These are phyloP conservation scores for Decapterus maruadsi DNA, from an alignment of 2,797 vertebrate species.

Conservation along the genomic window DNA sequence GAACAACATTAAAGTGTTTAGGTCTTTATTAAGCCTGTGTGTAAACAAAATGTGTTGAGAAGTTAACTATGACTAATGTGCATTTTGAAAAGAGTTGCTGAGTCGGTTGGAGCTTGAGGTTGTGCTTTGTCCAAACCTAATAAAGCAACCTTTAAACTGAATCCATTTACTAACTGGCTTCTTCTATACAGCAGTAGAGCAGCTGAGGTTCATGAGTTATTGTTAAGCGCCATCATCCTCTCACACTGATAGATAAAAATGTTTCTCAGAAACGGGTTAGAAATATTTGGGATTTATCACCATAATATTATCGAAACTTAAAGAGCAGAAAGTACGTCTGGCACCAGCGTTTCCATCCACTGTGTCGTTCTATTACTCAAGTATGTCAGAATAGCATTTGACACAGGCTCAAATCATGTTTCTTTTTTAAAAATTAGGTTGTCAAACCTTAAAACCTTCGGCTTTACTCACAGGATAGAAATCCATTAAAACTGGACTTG, in stretches of 20 bases:
- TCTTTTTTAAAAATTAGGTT: slow-evolving; percentile 4
- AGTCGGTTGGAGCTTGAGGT: not conserved
- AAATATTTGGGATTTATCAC: not conserved
- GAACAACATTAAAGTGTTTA: not conserved
- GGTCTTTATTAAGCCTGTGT: not conserved
- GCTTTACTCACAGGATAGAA: slow-evolving; percentile 9
- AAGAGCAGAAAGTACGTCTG: not conserved
- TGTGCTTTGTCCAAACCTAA: not conserved
- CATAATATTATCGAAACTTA: no score
- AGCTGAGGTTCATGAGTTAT: not conserved
- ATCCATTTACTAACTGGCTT: not conserved
- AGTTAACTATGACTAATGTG: not conserved
- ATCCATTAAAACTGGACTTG: slow-evolving; percentile 22
- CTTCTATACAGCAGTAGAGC: not conserved
- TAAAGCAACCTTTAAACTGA: not conserved
- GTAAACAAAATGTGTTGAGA: not conserved
- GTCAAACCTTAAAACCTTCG: slow-evolving; percentile 11
- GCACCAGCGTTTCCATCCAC: not conserved
- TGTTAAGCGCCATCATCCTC: not conserved
- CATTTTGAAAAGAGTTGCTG: not conserved
- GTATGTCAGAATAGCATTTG: not conserved
- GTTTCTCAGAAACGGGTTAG: not conserved
- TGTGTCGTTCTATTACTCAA: not conserved
- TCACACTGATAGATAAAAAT: not conserved
- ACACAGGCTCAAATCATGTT: not conserved